Evolutionary conservation across 1,140 invertebrate genomes (phyloP).

Genomic region (Drosophila santomea): DNA sequence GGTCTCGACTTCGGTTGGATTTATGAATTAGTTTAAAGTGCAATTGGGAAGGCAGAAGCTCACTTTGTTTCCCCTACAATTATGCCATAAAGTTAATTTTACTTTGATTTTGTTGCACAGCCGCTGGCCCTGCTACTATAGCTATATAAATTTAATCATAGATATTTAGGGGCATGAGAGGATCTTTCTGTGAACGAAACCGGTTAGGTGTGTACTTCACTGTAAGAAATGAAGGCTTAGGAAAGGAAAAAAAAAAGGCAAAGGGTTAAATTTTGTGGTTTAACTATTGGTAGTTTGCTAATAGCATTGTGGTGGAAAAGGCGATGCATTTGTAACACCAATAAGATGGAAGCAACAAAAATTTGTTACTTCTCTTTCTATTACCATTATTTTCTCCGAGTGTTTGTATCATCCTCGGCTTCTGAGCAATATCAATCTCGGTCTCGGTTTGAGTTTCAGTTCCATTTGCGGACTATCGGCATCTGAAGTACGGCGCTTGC

Average conservation of each 20-base stretch:
- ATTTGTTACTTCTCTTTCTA: background rate
- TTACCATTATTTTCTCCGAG: background rate
- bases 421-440: slow-evolving; percentile 32
- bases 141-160: slow-evolving; percentile 67
- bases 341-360: background rate
- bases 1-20: slow-evolving; percentile 19
- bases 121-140: slow-evolving; percentile 21
- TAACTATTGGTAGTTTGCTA: no score
- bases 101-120: slow-evolving; percentile 32
- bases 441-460: slow-evolving; percentile 36
- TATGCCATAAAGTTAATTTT: slow-evolving; percentile 63
- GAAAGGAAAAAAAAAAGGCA: no score
- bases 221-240: slow-evolving; percentile 1
- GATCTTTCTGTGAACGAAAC: slow-evolving; percentile 57
- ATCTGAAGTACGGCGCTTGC: slow-evolving; percentile 74
- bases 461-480: slow-evolving; percentile 41
- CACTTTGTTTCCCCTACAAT: slow-evolving; percentile 37
- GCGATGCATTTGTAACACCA: background rate
- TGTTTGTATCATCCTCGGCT: slow-evolving; percentile 12
- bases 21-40: slow-evolving; percentile 64
- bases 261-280: no score
- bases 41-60: slow-evolving; percentile 32
- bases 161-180: slow-evolving; percentile 45
- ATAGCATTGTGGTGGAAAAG: background rate
- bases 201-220: slow-evolving; percentile 49